Conservation (phyloP, 2,113 vertebrate species). For the Patagioenas fasciata region DNA sequence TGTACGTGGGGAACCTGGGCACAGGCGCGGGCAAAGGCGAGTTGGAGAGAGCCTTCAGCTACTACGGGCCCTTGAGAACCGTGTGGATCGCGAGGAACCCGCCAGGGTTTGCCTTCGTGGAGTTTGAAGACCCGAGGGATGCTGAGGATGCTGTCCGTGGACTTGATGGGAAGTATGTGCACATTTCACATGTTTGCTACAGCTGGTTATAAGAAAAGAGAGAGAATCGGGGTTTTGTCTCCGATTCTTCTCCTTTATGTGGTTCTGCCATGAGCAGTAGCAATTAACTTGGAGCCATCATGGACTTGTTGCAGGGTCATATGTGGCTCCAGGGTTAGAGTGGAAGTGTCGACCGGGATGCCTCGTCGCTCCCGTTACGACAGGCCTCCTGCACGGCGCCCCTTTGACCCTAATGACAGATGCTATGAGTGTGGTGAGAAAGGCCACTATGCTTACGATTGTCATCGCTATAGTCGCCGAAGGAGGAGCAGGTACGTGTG, state of each 20-base stretch:
- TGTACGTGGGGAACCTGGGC: conserved; percentile 88
- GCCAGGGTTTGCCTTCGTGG: conserved; percentile 88
- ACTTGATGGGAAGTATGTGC: conserved; percentile 80
- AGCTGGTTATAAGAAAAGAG: neutral
- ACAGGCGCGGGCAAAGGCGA: conserved; percentile 88
- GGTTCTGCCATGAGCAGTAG: neutral
- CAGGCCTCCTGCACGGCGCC: conserved; percentile 74
- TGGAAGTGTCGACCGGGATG: conserved; percentile 84
- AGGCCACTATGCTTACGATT: conserved; percentile 88
- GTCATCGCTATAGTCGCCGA: conserved; percentile 81
- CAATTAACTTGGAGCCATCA: neutral
- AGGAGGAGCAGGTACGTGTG: conserved; percentile 80
- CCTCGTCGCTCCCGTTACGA: conserved; percentile 83
- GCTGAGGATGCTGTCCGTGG: conserved; percentile 81
- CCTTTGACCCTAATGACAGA: conserved; percentile 81
- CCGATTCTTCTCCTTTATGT: neutral
- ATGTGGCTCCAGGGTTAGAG: conserved; percentile 82
- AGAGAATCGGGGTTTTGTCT: too few species aligned
- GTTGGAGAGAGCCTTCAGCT: conserved; percentile 88
- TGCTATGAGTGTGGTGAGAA: conserved; percentile 76
- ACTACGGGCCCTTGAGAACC: conserved; percentile 88
- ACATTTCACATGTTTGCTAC: accelerated
- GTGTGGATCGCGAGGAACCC: conserved; percentile 92
- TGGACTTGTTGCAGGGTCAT: conserved; percentile 72
- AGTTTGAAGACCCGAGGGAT: conserved; percentile 84